phyloP scores from a whole-genome alignment of 2,113 vertebrate genomes.

The Paradoxurus hermaphroditus region DNA sequence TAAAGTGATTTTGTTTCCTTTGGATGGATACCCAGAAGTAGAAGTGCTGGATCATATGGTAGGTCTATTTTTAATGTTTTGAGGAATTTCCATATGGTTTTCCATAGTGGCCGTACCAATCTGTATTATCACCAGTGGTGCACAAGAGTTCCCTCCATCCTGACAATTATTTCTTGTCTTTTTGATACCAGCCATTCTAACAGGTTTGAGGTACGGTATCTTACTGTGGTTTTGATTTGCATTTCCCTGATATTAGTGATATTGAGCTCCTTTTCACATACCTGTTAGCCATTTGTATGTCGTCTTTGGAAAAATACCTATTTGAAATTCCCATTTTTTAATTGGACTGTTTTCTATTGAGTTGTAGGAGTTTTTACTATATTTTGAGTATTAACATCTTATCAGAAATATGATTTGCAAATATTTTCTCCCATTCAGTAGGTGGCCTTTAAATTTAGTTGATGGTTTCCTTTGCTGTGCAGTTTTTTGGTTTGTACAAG shows the following conservation, averaged over 20 bases:
- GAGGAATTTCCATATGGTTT: neutral
- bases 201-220: neutral
- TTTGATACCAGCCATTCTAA: neutral
- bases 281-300: neutral
- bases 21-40: neutral
- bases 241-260: neutral
- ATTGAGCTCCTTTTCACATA: neutral
- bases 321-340: neutral
- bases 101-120: neutral
- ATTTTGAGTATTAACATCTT: neutral
- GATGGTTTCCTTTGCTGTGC: neutral
- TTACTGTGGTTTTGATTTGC: neutral
- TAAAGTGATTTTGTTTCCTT: too few relatives aligned
- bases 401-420: neutral
- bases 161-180: neutral
- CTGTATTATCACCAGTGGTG: neutral
- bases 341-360: neutral
- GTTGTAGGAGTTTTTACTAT: neutral
- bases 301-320: neutral
- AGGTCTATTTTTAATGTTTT: neutral
- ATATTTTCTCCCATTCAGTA: neutral
- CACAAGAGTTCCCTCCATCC: neutral
- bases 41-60: neutral
- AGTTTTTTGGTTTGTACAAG: neutral
- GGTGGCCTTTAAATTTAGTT: neutral